Evolutionary conservation across 2,888 invertebrate species (phyloP).

Genomic region (Drosophila gaucha): DNA sequence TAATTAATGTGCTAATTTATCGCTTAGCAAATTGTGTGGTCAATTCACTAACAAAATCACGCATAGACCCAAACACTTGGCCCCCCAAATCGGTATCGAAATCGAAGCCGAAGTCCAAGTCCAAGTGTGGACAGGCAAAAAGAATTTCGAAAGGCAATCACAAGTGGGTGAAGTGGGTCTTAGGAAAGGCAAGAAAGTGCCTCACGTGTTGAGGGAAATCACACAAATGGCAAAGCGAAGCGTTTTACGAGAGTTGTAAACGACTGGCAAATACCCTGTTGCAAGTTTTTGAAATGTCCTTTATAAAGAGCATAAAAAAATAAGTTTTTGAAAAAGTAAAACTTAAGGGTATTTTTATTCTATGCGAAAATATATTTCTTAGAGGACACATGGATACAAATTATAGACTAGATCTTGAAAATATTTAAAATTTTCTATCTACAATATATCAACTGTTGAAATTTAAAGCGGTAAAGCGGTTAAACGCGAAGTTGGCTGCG

Average conservation of each 20-base stretch:
- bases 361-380: too few species aligned
- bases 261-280: not conserved
- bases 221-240: constrained; percentile 50
- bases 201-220: constrained; percentile 65
- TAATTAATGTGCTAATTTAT: constrained; percentile 81
- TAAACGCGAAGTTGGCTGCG: too few species aligned
- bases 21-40: constrained; percentile 80
- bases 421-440: too few species aligned
- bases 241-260: not conserved
- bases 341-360: too few species aligned
- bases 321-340: too few species aligned
- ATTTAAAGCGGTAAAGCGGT: too few species aligned
- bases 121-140: constrained; percentile 58
- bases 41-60: constrained; percentile 73
- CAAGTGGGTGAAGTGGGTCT: constrained; percentile 23
- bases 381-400: too few species aligned
- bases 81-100: constrained; percentile 9
- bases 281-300: too few species aligned
- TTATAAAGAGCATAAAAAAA: too few species aligned
- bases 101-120: constrained; percentile 11
- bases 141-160: constrained; percentile 57
- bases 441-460: too few species aligned
- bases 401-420: too few species aligned
- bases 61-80: constrained; percentile 40
- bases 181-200: constrained; percentile 9